A percentile compares a stretch with the other conserved stretches of the same genome.
phyloP scores from a whole-genome alignment of 2,888 invertebrate genomes.

The Euspilapteryx auroguttella region DNA sequence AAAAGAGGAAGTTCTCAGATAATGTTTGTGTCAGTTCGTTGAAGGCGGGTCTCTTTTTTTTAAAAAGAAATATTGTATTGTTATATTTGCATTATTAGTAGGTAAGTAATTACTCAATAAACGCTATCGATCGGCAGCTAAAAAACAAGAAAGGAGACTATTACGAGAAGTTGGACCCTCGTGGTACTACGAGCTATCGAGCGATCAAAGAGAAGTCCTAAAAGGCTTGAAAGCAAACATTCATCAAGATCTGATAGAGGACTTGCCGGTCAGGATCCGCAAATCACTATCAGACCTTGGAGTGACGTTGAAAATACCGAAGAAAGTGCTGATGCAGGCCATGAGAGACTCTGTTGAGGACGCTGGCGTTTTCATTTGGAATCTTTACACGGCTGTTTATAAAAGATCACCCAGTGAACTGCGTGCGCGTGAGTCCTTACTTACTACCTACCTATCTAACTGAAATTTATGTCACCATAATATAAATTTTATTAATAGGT shows the following conservation, averaged over 20 bases:
- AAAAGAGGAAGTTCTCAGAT: too few species aligned
- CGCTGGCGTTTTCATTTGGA: constrained; percentile 46
- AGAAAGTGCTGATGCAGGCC: constrained; percentile 21
- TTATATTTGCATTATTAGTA: too few species aligned
- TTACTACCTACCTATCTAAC: neutral
- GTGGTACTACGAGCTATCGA: constrained; percentile 39
- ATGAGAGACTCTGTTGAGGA: constrained; percentile 28
- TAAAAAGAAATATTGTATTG: too few species aligned
- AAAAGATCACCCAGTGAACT: constrained; percentile 25
- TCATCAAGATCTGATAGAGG: constrained; percentile 40
- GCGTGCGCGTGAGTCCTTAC: neutral
- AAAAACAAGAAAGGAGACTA: too few species aligned
- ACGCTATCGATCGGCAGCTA: too few species aligned
- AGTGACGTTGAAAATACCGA: constrained; percentile 23
- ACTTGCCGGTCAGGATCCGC: constrained; percentile 25
- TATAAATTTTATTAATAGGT: too few species aligned
- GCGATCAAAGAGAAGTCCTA: constrained; percentile 24
- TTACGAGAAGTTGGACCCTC: constrained; percentile 28
- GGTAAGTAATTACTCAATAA: too few species aligned
- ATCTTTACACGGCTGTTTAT: constrained; percentile 29
- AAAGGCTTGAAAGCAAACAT: constrained; percentile 21
- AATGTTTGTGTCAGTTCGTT: too few species aligned
- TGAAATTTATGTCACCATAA: too few species aligned
- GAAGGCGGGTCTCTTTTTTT: too few species aligned
- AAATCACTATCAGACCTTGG: constrained; percentile 29